Evolutionary conservation across 2,888 invertebrate species (phyloP), one percentile per base, ranked within the genome.

Genomic region (Amphipyra tragopoginis): DNA sequence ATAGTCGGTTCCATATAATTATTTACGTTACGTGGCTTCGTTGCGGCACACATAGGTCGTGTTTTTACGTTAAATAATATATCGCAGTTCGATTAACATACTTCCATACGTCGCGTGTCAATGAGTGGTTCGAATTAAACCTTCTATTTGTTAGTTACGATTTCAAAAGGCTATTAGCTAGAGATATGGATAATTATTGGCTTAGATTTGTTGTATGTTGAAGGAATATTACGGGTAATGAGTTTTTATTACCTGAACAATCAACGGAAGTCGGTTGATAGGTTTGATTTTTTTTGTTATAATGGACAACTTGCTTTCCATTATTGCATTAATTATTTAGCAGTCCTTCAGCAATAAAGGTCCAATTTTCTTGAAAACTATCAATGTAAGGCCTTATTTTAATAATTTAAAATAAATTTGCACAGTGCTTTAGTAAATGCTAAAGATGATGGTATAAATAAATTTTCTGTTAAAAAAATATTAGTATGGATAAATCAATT

Each of bases 1-100:
- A 91, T 62, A 40, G 56, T 42, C 71, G 77, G 77, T 86, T 84
- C 85, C 80, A 77, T 83, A 87, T 87, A 89, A 91, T 91, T 90
- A 90, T 90, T 88, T 79, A 89, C 87, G 88, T 90, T 86, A 88
- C 72, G 76, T 74, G 71, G 75, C 70, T 56, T 56, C 58, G 56
- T 13, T 45, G 75, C 72, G 80, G 64, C 80, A 76, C 75, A 21
- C 79, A 79, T 61, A 81, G 83, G 79, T 83, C 75, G 81, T 78
- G 75, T 79, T 76, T 78, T 80, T 69, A 80, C 80, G 86, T 88
- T 90, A 86, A 91, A 90, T 91, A 90, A 89, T 90, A 88, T 89
- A 89, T 76, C 66, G 62, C 70, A 67, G 77, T 70, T 65, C 85
- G 83, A 88, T 90, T 90, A 88, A 89, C 86, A 85, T 84, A 88